These are phyloP conservation scores for Eupithecia inturbata DNA, from an alignment of 2,888 invertebrate genomes.

Conservation along the genomic window DNA sequence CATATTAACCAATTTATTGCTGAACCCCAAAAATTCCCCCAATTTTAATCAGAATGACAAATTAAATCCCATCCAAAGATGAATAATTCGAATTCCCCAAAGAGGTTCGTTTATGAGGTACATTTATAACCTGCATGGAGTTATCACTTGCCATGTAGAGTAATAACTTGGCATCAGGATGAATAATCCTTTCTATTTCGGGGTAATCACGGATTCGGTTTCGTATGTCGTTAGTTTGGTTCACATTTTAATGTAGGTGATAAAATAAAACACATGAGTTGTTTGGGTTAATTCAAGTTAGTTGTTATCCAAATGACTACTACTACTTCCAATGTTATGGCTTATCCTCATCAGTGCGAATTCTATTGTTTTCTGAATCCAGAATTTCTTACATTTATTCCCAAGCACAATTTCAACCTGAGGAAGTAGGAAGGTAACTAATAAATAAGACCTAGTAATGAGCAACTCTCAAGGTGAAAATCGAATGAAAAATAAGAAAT, in stretches of 20 bases:
- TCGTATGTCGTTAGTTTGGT: conserved; percentile 23
- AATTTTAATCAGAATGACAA: conserved; percentile 32
- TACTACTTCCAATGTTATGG: not conserved
- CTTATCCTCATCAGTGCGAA: not conserved
- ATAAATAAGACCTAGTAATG: too few relatives aligned
- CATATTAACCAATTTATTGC: conserved; percentile 7
- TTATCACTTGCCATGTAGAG: conserved; percentile 30
- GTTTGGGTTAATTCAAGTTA: not conserved
- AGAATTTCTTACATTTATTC: not conserved
- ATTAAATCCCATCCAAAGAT: conserved; percentile 40
- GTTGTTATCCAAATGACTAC: not conserved
- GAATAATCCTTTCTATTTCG: conserved; percentile 39
- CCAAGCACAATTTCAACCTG: not conserved
- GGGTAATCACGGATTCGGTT: conserved; percentile 34
- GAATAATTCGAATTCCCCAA: conserved; percentile 39
- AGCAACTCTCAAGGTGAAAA: too few relatives aligned
- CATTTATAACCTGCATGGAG: conserved; percentile 41
- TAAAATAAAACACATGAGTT: not conserved
- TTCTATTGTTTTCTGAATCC: not conserved
- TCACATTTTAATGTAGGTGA: not conserved
- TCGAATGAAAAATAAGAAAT: too few relatives aligned
- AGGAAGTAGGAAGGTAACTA: not conserved
- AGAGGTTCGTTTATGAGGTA: conserved; percentile 37
- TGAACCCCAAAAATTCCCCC: conserved; percentile 8
- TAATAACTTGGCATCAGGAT: conserved; percentile 36